Conservation (phyloP, 2,888 invertebrate species). For the Drosophila melanosoma region DNA sequence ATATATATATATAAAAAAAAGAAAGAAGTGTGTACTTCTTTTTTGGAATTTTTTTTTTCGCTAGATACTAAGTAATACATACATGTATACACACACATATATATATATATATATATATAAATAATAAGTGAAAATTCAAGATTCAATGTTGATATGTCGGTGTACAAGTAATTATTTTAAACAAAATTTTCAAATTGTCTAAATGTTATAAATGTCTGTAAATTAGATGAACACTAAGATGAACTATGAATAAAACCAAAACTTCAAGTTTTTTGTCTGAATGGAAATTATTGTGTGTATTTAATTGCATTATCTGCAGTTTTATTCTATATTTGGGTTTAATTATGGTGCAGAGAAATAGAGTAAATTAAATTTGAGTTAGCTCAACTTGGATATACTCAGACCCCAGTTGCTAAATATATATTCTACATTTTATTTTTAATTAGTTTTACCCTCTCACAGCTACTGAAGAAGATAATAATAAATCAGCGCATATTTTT, state of each 20-base stretch:
- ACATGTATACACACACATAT: not conserved
- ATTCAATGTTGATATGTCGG: conserved; percentile 65
- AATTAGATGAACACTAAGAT: conserved; percentile 37
- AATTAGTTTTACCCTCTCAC: too few species aligned
- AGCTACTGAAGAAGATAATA: too few species aligned
- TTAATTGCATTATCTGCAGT: not conserved
- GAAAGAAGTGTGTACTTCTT: conserved; percentile 11
- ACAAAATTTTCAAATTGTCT: conserved; percentile 42
- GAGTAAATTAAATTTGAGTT: not conserved
- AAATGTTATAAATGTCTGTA: conserved; percentile 53
- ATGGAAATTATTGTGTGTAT: conserved; percentile 28
- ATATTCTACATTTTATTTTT: too few species aligned
- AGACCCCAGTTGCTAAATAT: not conserved
- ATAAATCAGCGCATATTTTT: too few species aligned
- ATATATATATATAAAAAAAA: not conserved
- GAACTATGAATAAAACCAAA: conserved; percentile 38
- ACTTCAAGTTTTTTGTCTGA: conserved; percentile 68
- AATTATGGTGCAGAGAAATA: not conserved
- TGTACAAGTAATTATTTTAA: conserved; percentile 60
- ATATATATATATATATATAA: conserved; percentile 1
- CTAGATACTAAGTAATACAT: conserved; percentile 1
- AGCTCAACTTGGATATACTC: not conserved
- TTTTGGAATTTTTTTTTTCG: conserved; percentile 33
- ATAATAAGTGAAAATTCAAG: conserved; percentile 18
- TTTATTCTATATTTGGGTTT: not conserved